Base-by-base conservation (phyloP, 2,797 vertebrate species). In the Perodicticus potto region DNA sequence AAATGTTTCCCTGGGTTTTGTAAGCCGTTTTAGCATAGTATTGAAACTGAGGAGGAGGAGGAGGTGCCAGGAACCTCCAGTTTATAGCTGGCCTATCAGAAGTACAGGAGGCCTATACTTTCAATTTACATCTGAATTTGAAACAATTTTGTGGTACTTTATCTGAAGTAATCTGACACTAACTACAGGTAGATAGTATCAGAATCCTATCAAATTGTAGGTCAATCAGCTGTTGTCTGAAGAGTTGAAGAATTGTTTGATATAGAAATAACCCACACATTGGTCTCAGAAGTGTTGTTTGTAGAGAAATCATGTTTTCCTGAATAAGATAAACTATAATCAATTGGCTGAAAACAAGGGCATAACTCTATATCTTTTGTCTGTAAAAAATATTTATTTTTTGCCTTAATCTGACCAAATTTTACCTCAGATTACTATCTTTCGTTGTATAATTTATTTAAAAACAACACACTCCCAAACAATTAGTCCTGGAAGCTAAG, bases 401-500 rank as follows among this genome's bases (percentile, higher is more conserved):
- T 49, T 49, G 49, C 49, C 49, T 49, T 81, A 63, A 77, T 43
- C 45, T 87, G 37, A 89, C 69, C n/a, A 92, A 86, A 95, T 85
- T 96, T 81, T 91, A 10, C 12, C 34, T 61, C 37, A 96, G 74
- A 96, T 91, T 65, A 72, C 27, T 34, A 73, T 84, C 61, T 69
- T 89, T 88, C 76, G 57, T 80, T 89, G 23, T 29, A 81, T 88
- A 93, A 80, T 86, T 80, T 96, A 95, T 95, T 95, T 96, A 82
- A 89, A 96, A 97, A 57, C 73, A 91, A 87, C 11, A 2, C 22
- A 77, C 22, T 95, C 25, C 57, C n/a, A 84, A 95, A 90, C 43
- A 96, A 90, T 93, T 91, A 96, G 86, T 95, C 81, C 67, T 96
- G 25, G 59, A 32, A 88, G 20, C 61, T 88, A 96, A 92, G n/a